These are phyloP conservation scores for Gonatopus flavifemur DNA, from an alignment of 1,140 invertebrate genomes.

Conservation along the genomic window DNA sequence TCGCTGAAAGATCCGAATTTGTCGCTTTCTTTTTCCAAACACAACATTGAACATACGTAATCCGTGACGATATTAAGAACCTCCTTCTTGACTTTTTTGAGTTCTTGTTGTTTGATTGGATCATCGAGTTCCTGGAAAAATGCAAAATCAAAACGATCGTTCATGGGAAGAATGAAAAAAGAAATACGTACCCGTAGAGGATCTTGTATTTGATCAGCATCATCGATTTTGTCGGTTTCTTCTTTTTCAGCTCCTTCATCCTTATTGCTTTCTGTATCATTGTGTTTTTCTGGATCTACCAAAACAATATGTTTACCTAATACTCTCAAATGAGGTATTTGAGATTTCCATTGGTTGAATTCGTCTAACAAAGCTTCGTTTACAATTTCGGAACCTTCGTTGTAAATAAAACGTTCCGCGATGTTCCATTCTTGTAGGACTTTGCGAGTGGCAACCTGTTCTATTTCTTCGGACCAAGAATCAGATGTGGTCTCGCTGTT, in stretches of 20 bases:
- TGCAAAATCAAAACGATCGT: too few relatives aligned
- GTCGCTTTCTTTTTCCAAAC: slow-evolving; percentile 31
- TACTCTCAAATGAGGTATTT: slow-evolving; percentile 45
- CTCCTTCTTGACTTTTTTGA: slow-evolving; percentile 32
- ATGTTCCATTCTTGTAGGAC: slow-evolving; percentile 44
- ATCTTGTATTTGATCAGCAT: background rate
- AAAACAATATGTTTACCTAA: slow-evolving; percentile 25
- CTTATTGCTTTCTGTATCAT: background rate
- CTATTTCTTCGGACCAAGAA: slow-evolving; percentile 46
- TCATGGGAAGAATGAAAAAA: too few relatives aligned
- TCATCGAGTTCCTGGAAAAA: slow-evolving; percentile 23
- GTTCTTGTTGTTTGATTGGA: slow-evolving; percentile 19
- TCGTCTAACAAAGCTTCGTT: slow-evolving; percentile 35
- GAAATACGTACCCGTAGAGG: too few relatives aligned
- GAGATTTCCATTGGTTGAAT: slow-evolving; percentile 48
- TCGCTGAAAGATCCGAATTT: slow-evolving; percentile 27
- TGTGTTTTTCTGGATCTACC: background rate
- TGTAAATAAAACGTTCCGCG: slow-evolving; percentile 44
- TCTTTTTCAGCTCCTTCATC: background rate
- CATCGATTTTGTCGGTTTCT: slow-evolving; percentile 1
- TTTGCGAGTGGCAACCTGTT: slow-evolving; percentile 37
- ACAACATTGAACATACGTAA: slow-evolving; percentile 38
- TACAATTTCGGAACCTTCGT: slow-evolving; percentile 31
- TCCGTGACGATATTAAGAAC: slow-evolving; percentile 43
- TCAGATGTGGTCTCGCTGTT: slow-evolving; percentile 31